Evolutionary conservation across 2,113 vertebrate genomes (phyloP), one percentile per base, ranked within the genome.

Genomic region (Pseudolaguvia tuberculata): DNA sequence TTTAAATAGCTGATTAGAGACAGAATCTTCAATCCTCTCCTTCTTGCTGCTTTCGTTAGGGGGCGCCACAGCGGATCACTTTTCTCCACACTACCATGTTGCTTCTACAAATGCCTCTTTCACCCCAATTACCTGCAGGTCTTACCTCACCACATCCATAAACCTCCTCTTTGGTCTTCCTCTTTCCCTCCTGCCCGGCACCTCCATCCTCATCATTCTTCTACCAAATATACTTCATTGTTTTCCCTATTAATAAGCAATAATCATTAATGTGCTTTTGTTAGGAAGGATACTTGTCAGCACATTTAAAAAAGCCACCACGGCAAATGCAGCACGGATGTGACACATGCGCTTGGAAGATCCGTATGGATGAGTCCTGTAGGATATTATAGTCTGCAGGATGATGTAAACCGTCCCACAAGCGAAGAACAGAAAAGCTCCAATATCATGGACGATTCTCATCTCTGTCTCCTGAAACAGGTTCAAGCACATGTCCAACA

Each of bases 271-370:
- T 31, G 2, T 3, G 3, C 2, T 57, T 20, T 25, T 6, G 17
- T 31, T 17, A 1, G 9, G 89, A 96, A 98, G 95, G 97, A 98
- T 99, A 98, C 95, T 95, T 73, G 92, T 91, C 66, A 96, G 17
- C 6, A 93, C 83, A 1, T 92, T 92, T 70, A 92, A 10, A 0
- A 81, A 62, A 21, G 94, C 91, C 12, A 96, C 17, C 1, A 55
- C 0, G 31, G 93, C 83, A 77, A 98, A 87, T 20, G 35, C 10
- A 71, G 87, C 77, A 18, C 95, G 91, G 2, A 81, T 29, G 5
- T 83, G 78, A 57, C 86, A 94, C 17, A 86, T 76, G 4, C 14
- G 0, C 4, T 72, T 67, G 8, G 89, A 90, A 75, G 90, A 90
- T 74, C 92, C 93, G 3, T 82, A 86, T 0, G 94, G 94, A 76